phyloP scores from a whole-genome alignment of 1,140 invertebrate species.

The Drosophila subpulchrella region DNA sequence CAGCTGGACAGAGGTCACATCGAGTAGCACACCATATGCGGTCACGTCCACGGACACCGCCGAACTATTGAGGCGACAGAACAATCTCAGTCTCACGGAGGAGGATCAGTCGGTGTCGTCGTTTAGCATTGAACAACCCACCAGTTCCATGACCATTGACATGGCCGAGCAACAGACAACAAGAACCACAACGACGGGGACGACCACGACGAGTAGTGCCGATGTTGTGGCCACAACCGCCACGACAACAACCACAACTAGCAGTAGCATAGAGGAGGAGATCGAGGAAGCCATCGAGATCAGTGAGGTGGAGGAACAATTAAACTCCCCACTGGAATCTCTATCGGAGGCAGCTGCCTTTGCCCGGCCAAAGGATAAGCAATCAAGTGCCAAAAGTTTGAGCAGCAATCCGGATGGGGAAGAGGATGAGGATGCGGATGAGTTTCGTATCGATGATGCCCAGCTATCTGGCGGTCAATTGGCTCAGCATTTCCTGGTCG shows the following conservation, averaged over 20 bases:
- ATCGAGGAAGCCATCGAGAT: conserved; percentile 80
- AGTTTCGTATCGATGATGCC: conserved; percentile 75
- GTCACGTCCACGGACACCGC: conserved; percentile 70
- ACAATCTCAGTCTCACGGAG: conserved; percentile 67
- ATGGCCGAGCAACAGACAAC: conserved; percentile 65
- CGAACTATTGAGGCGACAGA: conserved; percentile 68
- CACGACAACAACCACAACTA: conserved; percentile 51
- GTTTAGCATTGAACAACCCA: conserved; percentile 71
- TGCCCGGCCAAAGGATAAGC: conserved; percentile 19
- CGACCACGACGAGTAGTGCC: conserved; percentile 43
- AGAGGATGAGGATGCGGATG: conserved; percentile 40
- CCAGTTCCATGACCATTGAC: conserved; percentile 79
- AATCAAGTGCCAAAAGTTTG: conserved; percentile 63
- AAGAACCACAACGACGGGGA: conserved; percentile 39
- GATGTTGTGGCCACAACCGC: conserved; percentile 38
- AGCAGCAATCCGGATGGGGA: conserved; percentile 41
- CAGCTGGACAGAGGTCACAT: conserved; percentile 53
- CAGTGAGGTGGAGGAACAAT: conserved; percentile 68
- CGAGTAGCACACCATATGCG: conserved; percentile 66
- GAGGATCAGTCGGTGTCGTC: conserved; percentile 67
- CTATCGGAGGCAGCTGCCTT: conserved; percentile 54
- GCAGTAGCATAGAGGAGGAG: conserved; percentile 81
- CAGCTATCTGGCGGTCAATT: conserved; percentile 74
- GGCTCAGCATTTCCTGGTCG: conserved; percentile 74
- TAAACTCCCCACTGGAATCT: conserved; percentile 35